Evolutionary conservation across 2,113 vertebrate genomes (phyloP).

Genomic region (Bubo scandiacus): DNA sequence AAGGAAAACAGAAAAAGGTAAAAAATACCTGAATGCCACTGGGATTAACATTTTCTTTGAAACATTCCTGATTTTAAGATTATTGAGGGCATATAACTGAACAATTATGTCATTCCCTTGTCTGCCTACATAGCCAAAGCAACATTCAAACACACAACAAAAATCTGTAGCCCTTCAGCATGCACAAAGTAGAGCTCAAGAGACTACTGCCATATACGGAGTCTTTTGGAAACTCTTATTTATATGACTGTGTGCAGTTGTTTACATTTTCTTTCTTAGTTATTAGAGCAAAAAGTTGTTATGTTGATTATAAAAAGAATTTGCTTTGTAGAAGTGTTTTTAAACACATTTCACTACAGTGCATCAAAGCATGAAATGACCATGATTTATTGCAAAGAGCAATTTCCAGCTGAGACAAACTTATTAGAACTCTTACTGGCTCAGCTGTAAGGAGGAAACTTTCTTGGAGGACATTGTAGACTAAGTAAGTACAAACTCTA

Average conservation of each 20-base stretch:
- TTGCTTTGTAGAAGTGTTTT: background rate
- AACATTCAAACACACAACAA: background rate
- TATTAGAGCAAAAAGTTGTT: background rate
- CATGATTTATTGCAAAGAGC: background rate
- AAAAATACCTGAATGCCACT: background rate
- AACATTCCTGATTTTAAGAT: background rate
- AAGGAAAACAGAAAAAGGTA: background rate
- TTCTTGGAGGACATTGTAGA: background rate
- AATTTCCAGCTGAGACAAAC: constrained; percentile 17
- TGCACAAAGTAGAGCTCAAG: background rate
- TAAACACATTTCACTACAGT: background rate
- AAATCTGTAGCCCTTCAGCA: background rate
- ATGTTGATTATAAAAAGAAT: background rate
- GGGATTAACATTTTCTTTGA: background rate
- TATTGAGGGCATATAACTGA: background rate
- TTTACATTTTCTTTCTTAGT: background rate
- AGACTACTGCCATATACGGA: background rate
- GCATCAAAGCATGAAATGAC: background rate
- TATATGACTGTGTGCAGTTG: background rate
- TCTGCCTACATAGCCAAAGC: background rate
- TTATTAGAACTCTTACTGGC: background rate
- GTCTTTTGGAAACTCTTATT: background rate
- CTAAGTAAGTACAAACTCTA: background rate
- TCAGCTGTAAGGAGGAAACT: background rate
- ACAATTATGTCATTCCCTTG: background rate